Conservation (phyloP, 2,113 vertebrate species). For the Terrapene triunguis region DNA sequence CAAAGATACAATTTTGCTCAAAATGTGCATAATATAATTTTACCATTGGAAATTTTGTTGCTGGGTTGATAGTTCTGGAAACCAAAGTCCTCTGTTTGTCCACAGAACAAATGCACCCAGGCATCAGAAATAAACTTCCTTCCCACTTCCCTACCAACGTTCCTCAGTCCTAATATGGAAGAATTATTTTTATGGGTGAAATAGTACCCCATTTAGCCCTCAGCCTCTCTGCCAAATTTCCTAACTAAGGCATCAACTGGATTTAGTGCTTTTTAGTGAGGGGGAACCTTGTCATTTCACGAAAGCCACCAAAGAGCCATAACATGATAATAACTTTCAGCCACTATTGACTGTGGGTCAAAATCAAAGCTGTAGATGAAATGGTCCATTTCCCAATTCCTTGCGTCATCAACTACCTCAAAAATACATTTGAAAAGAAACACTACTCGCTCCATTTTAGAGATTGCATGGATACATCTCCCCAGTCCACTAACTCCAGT, state of each 20-base stretch:
- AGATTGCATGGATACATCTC: not conserved
- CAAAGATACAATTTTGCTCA: not conserved
- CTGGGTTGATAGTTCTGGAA: not conserved
- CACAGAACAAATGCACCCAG: not conserved
- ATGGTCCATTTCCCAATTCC: not conserved
- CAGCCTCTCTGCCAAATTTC: not conserved
- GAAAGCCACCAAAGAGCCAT: not conserved
- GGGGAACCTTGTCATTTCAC: not conserved
- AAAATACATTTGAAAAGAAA: not conserved
- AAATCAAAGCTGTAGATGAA: not conserved
- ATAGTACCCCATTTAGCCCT: not conserved
- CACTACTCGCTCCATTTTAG: not conserved
- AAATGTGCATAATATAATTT: not conserved
- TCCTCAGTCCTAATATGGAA: not conserved
- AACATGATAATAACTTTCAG: not conserved
- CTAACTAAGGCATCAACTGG: not conserved
- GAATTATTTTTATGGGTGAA: not conserved
- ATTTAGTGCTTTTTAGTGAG: not conserved
- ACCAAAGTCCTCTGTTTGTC: not conserved
- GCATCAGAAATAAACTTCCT: not conserved
- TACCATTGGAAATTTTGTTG: rapidly evolving
- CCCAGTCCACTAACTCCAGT: not conserved
- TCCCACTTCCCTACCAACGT: not conserved
- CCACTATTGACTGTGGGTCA: not conserved
- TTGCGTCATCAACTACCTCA: not conserved